phyloP scores from a whole-genome alignment of 2,113 vertebrate species.

The Dromiciops gliroides region DNA sequence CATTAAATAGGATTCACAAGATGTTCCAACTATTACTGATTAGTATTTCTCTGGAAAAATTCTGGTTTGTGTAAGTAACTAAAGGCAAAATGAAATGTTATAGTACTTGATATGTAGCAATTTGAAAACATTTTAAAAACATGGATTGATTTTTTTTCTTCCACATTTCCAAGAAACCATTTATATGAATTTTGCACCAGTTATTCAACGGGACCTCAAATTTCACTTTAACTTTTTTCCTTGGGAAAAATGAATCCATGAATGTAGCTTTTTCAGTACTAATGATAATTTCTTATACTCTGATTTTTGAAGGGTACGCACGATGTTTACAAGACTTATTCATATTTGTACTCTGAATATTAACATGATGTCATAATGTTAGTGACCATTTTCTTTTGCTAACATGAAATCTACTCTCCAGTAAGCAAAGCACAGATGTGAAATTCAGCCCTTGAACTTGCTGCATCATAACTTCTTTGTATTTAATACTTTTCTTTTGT shows the following conservation, averaged over 20 bases:
- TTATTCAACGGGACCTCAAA: background rate
- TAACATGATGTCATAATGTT: background rate
- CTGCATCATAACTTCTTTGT: background rate
- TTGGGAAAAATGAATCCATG: background rate
- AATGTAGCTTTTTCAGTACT: background rate
- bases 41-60: background rate
- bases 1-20: background rate
- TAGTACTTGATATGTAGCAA: background rate
- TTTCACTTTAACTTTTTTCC: background rate
- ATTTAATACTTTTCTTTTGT: background rate
- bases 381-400: background rate
- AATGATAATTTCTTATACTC: background rate
- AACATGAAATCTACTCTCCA: background rate
- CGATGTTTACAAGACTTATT: background rate
- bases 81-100: background rate
- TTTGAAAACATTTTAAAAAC: background rate
- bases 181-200: background rate
- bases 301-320: background rate
- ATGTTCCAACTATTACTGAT: background rate
- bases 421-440: background rate
- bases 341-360: background rate
- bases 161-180: background rate
- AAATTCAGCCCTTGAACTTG: background rate
- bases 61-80: conserved; percentile 13
- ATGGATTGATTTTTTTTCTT: background rate